Conservation (phyloP, 2,888 invertebrate genomes). For the Drosophila tripunctata region DNA sequence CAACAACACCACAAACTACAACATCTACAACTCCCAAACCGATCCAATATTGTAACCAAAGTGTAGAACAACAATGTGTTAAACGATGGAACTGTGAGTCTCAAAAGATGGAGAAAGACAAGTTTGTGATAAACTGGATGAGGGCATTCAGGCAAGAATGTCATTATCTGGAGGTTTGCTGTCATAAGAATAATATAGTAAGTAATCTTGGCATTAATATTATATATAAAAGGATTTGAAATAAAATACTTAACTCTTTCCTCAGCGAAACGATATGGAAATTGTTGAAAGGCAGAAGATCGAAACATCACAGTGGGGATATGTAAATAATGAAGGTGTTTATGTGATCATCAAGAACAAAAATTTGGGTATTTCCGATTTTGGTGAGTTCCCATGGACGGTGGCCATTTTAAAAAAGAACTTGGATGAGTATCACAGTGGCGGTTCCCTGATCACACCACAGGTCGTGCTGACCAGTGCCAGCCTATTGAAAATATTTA, state of each 20-base stretch:
- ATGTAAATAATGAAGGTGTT: constrained; percentile 15
- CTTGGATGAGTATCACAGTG: neutral
- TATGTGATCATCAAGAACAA: constrained; percentile 6
- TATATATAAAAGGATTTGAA: too few species aligned
- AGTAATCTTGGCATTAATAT: too few species aligned
- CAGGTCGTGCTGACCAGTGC: constrained; percentile 13
- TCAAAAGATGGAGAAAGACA: neutral
- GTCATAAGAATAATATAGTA: neutral
- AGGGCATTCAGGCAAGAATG: neutral
- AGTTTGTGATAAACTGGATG: neutral
- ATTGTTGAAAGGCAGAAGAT: fast-evolving
- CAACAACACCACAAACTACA: constrained; percentile 3
- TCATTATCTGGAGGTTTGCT: constrained; percentile 26
- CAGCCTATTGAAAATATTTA: fast-evolving
- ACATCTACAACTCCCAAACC: constrained; percentile 11
- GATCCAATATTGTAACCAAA: neutral
- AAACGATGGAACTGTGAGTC: constrained; percentile 5
- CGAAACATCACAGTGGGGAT: constrained; percentile 1
- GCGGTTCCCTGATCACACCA: constrained; percentile 22
- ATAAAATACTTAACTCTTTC: too few species aligned
- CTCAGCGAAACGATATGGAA: neutral
- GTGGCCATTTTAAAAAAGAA: constrained; percentile 2
- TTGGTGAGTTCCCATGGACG: constrained; percentile 42
- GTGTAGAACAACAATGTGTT: neutral
- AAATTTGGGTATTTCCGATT: neutral